Base-by-base conservation (phyloP, 2,888 invertebrate species). In the Brachyptera risi region DNA sequence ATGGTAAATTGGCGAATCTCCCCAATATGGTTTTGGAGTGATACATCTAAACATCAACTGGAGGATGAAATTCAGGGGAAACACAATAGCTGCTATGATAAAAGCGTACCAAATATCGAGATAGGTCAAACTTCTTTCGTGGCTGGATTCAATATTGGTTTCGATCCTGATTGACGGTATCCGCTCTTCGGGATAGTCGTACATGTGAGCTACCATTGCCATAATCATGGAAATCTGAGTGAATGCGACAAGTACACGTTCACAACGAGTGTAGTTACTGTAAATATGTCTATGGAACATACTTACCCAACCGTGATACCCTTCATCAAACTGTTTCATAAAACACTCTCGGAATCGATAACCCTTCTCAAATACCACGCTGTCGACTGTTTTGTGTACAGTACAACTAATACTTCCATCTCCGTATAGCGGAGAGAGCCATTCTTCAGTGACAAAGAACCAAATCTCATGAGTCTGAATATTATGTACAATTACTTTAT, bases 401-500 rank as follows among this genome's bases (percentile, higher is more conserved):
- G 59, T 49, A 31, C 27, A 49, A 26, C 15, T 3, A 21, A 37
- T 13, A 7, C 13, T 23, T 23, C 21, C 37, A 21, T 40, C 57
- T 4, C 57, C 38, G 2, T 37, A n/a, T 21, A 19, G 4, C 5
- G 51, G 51, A 11, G 54, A 31, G 21, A 59, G 35, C 59, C 59
- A 59, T n/a, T 23, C 51, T 4, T 23, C 37, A n/a, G 38, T 47
- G n/a, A 54, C 3, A 47, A 59, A 59, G 9, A 51, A 27, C 35
- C 31, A 35, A n/a, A 21, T 19, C 9, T 49, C 23, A 21, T 19
- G 3, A 1, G 17, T 49, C 7, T 15, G 3, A 3, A 50, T n/a
- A 26, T 59, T 51, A 1, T 31, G 51, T 19, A 68, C 63, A 9
- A 64, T 42, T 1, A 68, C 51, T 21, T 62, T 64, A 5, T 62